Percentiles rank a stretch among this genome's conserved stretches.
These are phyloP conservation scores for Takifugu rubripes DNA, from an alignment of 2,797 vertebrate species.

Conservation along the genomic window DNA sequence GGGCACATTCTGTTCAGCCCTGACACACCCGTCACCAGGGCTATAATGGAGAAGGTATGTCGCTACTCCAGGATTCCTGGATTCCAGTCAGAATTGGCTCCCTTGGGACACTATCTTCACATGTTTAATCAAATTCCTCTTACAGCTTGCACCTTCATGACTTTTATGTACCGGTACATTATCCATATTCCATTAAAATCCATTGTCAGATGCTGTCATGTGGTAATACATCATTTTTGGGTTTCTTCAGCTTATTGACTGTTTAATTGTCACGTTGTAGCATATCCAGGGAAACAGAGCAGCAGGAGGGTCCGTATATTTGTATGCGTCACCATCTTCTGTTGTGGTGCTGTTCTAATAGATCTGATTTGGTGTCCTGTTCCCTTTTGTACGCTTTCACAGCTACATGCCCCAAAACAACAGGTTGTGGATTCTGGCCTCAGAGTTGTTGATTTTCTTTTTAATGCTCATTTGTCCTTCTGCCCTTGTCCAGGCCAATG, in stretches of 20 bases:
- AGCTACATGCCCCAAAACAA: constrained; percentile 8
- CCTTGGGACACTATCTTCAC: background rate
- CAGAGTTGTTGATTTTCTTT: constrained; percentile 16
- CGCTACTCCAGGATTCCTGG: background rate
- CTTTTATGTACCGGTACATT: background rate
- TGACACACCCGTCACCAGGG: constrained; percentile 80
- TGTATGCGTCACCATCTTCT: constrained; percentile 22
- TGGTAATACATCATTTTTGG: background rate
- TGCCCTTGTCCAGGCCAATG: constrained; percentile 80
- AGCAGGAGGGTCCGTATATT: constrained; percentile 6
- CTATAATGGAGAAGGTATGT: constrained; percentile 88
- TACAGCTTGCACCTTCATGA: background rate
- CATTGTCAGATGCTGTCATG: background rate
- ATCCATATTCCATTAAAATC: constrained; percentile 5
- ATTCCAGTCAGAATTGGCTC: background rate
- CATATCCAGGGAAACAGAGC: constrained; percentile 14
- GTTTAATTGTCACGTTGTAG: background rate
- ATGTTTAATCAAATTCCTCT: background rate
- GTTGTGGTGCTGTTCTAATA: constrained; percentile 23
- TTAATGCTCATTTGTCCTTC: constrained; percentile 13
- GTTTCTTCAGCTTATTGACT: constrained; percentile 11
- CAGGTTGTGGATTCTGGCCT: constrained; percentile 14
- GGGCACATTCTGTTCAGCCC: constrained; percentile 89
- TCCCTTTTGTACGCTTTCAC: constrained; percentile 9
- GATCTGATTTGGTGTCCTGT: constrained; percentile 23